phyloP scores from a whole-genome alignment of 2,888 invertebrate genomes.

The Oasisia sp. region DNA sequence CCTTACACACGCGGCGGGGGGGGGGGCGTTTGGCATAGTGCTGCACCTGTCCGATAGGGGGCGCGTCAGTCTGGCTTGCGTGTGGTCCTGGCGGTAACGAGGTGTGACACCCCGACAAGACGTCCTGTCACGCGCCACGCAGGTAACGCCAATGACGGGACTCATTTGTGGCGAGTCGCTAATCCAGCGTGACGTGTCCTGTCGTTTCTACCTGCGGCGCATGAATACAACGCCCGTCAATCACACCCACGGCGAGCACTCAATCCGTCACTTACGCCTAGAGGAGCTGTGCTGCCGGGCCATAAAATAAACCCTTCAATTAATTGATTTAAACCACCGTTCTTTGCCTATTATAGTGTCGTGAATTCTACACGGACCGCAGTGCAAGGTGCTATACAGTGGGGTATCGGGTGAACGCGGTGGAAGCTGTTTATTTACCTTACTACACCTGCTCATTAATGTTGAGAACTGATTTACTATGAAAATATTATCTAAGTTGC shows the following conservation, averaged over 20 bases:
- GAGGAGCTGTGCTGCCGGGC: background rate
- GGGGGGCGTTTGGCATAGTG: no score
- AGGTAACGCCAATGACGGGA: background rate
- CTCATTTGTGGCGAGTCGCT: background rate
- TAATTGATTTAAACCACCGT: background rate
- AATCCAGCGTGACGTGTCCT: background rate
- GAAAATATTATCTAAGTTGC: no score
- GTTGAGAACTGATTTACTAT: no score
- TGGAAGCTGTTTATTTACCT: no score
- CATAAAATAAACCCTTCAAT: background rate
- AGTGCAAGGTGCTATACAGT: background rate
- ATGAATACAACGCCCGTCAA: background rate
- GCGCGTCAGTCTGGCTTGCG: background rate
- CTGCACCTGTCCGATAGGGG: background rate
- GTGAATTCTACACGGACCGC: background rate
- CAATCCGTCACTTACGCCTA: background rate
- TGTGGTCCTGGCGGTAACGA: background rate
- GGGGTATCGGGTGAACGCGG: background rate
- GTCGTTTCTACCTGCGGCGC: background rate
- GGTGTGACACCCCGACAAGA: background rate
- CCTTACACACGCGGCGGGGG: no score
- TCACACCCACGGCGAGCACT: background rate
- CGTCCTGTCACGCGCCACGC: background rate
- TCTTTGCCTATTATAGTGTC: background rate
- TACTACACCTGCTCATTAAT: no score